A percentile compares a stretch with the other conserved stretches of the same genome.
These are phyloP conservation scores for Oceanites oceanicus DNA, from an alignment of 2,113 vertebrate species.

Conservation along the genomic window DNA sequence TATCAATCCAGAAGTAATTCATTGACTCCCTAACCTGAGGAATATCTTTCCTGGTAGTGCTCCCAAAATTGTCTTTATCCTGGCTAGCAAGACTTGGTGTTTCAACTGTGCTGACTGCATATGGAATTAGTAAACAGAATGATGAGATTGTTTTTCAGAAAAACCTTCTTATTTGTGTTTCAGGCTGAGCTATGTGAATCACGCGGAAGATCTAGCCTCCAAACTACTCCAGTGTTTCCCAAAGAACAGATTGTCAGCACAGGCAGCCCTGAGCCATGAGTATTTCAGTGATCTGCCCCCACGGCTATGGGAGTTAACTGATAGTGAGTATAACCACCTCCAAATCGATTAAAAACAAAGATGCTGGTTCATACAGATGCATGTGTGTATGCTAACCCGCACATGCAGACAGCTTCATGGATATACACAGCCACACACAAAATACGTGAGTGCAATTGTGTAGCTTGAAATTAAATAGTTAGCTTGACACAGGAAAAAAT, in stretches of 20 bases:
- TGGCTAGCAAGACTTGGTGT: neutral
- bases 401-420: neutral
- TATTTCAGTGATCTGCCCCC: conserved; percentile 95
- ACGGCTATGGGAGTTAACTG: conserved; percentile 93
- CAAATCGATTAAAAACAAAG: neutral
- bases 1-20: neutral
- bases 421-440: neutral
- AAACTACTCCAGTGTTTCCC: conserved; percentile 97
- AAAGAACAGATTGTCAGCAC: conserved; percentile 95
- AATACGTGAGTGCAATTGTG: conserved; percentile 4
- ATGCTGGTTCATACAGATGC: neutral
- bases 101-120: neutral
- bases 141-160: neutral
- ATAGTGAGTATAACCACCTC: conserved; percentile 82
- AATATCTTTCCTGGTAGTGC: neutral
- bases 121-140: neutral
- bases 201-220: conserved; percentile 93
- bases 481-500: conserved; percentile 71
- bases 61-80: neutral
- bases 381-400: neutral
- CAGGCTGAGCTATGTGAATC: conserved; percentile 91
- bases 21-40: neutral
- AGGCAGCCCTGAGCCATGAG: conserved; percentile 89
- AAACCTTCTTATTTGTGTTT: conserved; percentile 52
- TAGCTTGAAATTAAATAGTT: conserved; percentile 62